These are phyloP conservation scores for Erebia palarica DNA, from an alignment of 2,888 invertebrate species.

Conservation along the genomic window DNA sequence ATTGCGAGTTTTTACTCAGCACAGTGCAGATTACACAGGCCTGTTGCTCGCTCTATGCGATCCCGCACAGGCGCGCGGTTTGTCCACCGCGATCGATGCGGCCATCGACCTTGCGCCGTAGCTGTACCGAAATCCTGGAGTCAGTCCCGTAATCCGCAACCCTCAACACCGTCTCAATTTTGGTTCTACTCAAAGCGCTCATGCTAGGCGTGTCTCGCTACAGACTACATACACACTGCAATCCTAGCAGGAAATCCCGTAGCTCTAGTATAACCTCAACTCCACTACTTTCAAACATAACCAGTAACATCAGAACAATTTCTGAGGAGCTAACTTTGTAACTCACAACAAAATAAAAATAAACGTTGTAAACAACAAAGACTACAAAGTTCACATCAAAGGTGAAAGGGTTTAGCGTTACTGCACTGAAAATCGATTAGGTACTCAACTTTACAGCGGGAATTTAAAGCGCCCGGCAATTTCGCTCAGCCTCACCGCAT, in stretches of 20 bases:
- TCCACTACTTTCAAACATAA: background rate
- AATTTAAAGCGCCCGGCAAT: background rate
- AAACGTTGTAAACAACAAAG: background rate
- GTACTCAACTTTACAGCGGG: background rate
- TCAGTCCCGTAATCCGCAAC: conserved; percentile 31
- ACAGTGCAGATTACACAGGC: conserved; percentile 56
- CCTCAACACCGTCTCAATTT: conserved; percentile 30
- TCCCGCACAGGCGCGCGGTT: conserved; percentile 54
- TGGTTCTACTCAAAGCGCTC: background rate
- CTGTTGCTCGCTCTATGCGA: conserved; percentile 56
- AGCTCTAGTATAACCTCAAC: background rate
- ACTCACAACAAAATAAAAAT: background rate
- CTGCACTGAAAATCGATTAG: background rate
- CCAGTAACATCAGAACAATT: background rate
- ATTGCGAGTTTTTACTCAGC: conserved; percentile 56
- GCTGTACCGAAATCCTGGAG: conserved; percentile 41
- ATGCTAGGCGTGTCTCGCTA: background rate
- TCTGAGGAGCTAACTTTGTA: background rate
- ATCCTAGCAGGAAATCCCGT: background rate
- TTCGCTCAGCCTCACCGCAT: background rate
- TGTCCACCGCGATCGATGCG: conserved; percentile 64
- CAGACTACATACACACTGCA: background rate
- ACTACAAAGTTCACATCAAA: background rate
- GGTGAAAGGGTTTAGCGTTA: background rate
- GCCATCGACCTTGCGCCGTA: conserved; percentile 67